phyloP scores from a whole-genome alignment of 2,888 invertebrate genomes.

The Clistopyga incitator region DNA sequence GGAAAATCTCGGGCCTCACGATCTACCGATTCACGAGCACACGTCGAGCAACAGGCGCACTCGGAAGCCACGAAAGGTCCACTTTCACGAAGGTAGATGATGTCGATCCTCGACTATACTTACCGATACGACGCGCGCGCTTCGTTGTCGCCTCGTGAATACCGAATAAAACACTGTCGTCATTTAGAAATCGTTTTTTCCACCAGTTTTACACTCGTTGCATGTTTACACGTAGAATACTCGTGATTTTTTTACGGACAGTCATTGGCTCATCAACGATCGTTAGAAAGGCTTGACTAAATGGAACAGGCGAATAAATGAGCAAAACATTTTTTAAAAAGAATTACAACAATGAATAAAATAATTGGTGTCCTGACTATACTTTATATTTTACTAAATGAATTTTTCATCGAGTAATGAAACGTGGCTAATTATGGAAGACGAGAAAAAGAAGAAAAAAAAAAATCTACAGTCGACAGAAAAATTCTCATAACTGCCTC shows the following conservation, averaged over 20 bases:
- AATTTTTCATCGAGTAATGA: no score
- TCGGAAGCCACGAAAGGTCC: conserved; percentile 80
- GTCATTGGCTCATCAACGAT: neutral
- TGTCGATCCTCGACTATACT: conserved; percentile 69
- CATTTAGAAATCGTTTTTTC: conserved; percentile 30
- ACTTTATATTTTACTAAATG: no score
- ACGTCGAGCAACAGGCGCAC: conserved; percentile 68
- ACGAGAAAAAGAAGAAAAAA: no score
- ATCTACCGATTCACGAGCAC: conserved; percentile 81
- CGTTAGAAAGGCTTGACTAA: neutral
- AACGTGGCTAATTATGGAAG: neutral
- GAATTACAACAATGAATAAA: no score
- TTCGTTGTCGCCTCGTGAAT: conserved; percentile 22
- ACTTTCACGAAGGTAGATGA: conserved; percentile 79
- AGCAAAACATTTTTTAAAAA: neutral
- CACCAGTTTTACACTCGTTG: neutral
- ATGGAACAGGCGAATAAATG: neutral
- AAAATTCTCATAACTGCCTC: neutral
- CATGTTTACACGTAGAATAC: neutral
- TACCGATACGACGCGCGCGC: conserved; percentile 2
- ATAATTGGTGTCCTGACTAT: no score
- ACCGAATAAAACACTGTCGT: conserved; percentile 15
- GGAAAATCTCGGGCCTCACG: conserved; percentile 86
- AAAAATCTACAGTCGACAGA: neutral
- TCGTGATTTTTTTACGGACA: neutral